Conservation (phyloP, 92 coral and sea anemone genomes). For the Galaxea fascicularis region DNA sequence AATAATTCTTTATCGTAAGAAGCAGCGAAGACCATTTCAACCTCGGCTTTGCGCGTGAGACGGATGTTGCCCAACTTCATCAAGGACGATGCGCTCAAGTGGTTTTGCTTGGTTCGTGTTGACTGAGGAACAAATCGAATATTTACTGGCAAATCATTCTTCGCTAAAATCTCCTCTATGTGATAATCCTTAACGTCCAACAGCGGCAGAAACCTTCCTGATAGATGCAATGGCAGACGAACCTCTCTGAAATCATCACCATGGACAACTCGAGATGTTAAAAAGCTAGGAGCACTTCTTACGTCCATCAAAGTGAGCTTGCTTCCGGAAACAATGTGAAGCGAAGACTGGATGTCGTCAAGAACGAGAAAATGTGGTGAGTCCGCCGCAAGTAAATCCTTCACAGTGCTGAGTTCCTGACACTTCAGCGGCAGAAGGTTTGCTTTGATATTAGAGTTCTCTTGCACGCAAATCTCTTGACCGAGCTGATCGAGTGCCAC, state of each 20-base stretch:
- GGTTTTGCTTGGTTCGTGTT: background rate
- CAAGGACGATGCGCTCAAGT: slow-evolving; percentile 7
- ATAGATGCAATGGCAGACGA: slow-evolving; percentile 49
- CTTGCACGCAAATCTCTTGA: slow-evolving; percentile 60
- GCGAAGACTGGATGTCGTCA: slow-evolving; percentile 53
- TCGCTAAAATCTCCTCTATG: slow-evolving; percentile 55
- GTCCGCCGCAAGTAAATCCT: slow-evolving; percentile 48
- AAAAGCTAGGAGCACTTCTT: slow-evolving; percentile 18
- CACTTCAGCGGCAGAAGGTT: slow-evolving; percentile 57
- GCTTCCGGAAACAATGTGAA: slow-evolving; percentile 48
- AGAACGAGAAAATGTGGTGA: slow-evolving; percentile 63
- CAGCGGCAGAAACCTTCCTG: slow-evolving; percentile 70
- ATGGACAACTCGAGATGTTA: slow-evolving; percentile 43
- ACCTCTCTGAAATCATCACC: slow-evolving; percentile 1
- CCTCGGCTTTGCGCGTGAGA: slow-evolving; percentile 58
- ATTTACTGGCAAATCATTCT: slow-evolving; percentile 42
- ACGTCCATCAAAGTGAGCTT: slow-evolving; percentile 35
- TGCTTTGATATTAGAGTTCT: slow-evolving; percentile 53
- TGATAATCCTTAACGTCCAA: slow-evolving; percentile 51
- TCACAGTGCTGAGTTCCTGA: slow-evolving; percentile 25
- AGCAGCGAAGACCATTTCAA: slow-evolving; percentile 59
- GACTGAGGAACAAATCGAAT: slow-evolving; percentile 51
- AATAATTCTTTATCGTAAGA: slow-evolving; percentile 1
- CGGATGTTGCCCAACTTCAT: slow-evolving; percentile 43
- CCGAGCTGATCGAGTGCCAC: slow-evolving; percentile 46